Conservation (phyloP, 2,888 invertebrate species). For the Stictocephala bisonia region DNA sequence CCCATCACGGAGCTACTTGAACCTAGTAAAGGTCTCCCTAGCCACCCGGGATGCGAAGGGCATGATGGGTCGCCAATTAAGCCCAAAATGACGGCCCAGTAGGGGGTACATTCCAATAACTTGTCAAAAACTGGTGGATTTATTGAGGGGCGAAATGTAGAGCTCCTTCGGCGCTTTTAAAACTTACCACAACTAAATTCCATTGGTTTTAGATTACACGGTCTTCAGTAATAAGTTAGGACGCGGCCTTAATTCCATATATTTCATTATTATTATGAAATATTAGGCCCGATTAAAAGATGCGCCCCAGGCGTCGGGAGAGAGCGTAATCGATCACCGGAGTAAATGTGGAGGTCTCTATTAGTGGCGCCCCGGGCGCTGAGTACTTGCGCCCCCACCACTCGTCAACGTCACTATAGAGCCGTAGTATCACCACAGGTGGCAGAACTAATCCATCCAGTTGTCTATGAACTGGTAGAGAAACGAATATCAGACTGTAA, state of each 20-base stretch:
- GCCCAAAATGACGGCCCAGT: slow-evolving; percentile 44
- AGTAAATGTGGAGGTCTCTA: slow-evolving; percentile 36
- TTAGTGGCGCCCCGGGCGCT: background rate
- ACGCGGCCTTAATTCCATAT: slow-evolving; percentile 45
- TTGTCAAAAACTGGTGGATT: slow-evolving; percentile 45
- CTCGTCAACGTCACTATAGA: no score
- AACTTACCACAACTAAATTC: slow-evolving; percentile 45
- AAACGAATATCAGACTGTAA: no score
- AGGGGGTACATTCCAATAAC: slow-evolving; percentile 45
- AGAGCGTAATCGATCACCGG: slow-evolving; percentile 30
- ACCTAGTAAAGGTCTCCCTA: background rate
- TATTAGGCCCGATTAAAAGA: slow-evolving; percentile 39
- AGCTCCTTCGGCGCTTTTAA: slow-evolving; percentile 32
- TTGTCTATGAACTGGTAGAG: no score
- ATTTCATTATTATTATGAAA: slow-evolving; percentile 47
- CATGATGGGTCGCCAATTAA: slow-evolving; percentile 50
- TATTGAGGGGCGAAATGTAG: slow-evolving; percentile 37
- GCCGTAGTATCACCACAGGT: no score
- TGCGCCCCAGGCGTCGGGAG: slow-evolving; percentile 25
- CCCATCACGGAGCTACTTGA: background rate
- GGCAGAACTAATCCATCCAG: no score
- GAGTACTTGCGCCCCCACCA: no score
- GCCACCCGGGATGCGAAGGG: background rate
- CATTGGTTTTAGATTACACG: slow-evolving; percentile 48
- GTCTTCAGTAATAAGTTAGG: slow-evolving; percentile 42